Percentiles rank a stretch among this genome's conserved stretches.
These are phyloP conservation scores for Himalopsyche tibetana DNA, from an alignment of 2,888 invertebrate genomes.

Conservation along the genomic window DNA sequence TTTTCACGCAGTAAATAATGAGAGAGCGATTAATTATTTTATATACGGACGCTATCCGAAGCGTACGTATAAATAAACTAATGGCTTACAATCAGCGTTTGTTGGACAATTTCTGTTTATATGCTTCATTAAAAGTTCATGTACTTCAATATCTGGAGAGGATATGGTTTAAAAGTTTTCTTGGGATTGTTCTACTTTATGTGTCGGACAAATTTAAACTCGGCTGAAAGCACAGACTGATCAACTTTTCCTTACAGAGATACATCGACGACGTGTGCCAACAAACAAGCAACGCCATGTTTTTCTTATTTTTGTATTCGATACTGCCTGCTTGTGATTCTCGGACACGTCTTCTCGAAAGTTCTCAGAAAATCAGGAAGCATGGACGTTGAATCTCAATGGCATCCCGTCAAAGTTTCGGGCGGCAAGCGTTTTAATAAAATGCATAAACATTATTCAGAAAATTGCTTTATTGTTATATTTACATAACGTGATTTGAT, in stretches of 20 bases:
- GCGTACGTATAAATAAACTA: no score
- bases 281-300: conserved; percentile 13
- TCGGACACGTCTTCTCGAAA: conserved; percentile 21
- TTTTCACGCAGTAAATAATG: no score
- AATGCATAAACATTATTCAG: conserved; percentile 8
- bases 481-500: not conserved
- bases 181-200: no score
- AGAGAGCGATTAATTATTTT: no score
- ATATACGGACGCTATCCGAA: no score
- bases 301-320: conserved; percentile 22
- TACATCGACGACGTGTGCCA: not conserved
- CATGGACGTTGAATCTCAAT: not conserved
- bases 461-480: conserved; percentile 1
- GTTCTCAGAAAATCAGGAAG: conserved; percentile 30
- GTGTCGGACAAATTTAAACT: no score
- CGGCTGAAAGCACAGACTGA: not conserved
- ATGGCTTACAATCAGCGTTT: no score
- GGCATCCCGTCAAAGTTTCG: not conserved
- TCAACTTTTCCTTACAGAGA: not conserved
- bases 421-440: not conserved
- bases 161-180: no score
- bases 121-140: no score
- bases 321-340: conserved; percentile 16
- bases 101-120: no score
- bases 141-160: no score